A percentile compares a stretch with the other conserved stretches of the same genome.
Conservation (phyloP, 2,888 invertebrate genomes). For the Gymnosoma rotundatum region DNA sequence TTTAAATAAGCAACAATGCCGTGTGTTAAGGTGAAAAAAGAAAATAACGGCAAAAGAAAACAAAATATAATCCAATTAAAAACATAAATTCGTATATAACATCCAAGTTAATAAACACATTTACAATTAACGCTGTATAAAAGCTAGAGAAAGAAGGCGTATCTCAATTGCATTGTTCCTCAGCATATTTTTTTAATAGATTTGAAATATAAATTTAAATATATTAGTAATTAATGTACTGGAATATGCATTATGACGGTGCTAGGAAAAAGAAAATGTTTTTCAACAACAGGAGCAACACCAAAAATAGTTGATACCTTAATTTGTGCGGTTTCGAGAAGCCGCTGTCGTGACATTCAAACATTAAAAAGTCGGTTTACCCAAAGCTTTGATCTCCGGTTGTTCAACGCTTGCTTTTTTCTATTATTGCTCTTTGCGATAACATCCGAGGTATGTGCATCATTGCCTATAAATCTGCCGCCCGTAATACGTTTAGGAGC, state of each 20-base stretch:
- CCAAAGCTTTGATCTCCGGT: not conserved
- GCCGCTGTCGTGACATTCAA: not conserved
- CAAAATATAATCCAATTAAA: constrained; percentile 25
- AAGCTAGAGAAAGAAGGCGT: not conserved
- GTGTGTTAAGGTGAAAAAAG: not conserved
- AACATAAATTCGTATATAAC: not conserved
- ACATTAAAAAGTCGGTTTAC: not conserved
- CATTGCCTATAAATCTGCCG: constrained; percentile 79
- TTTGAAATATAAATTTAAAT: constrained; percentile 9
- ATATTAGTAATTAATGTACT: constrained; percentile 19
- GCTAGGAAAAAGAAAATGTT: constrained; percentile 16
- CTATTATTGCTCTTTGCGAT: constrained; percentile 4
- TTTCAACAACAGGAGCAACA: constrained; percentile 13
- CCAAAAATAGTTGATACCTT: constrained; percentile 10
- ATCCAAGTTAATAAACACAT: not conserved
- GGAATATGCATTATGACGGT: constrained; percentile 38
- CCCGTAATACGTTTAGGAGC: constrained; percentile 89
- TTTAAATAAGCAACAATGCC: not conserved
- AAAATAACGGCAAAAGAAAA: constrained; percentile 1
- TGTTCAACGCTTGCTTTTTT: constrained; percentile 26
- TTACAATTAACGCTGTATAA: not conserved
- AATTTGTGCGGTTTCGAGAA: not conserved
- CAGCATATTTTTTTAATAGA: not conserved
- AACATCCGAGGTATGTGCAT: constrained; percentile 4
- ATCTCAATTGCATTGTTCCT: not conserved